These are phyloP conservation scores for Apodemus sylvaticus DNA, from an alignment of 2,113 vertebrate genomes.

Conservation along the genomic window DNA sequence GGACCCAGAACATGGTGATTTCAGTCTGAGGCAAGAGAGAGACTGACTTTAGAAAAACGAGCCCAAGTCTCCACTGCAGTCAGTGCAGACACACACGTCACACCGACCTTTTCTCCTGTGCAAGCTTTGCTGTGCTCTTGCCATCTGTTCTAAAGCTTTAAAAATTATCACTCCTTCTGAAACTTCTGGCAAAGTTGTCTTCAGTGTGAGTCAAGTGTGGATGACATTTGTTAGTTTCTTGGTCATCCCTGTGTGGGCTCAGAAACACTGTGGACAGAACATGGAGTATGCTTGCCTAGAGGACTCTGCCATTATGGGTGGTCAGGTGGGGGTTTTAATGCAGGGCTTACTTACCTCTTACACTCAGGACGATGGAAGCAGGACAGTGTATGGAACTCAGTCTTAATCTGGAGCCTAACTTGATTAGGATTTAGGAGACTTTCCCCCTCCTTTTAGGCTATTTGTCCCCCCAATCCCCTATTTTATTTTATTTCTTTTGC, in stretches of 20 bases:
- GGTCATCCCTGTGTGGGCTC: not conserved
- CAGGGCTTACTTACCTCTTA: not conserved
- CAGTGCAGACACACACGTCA: conserved; percentile 43
- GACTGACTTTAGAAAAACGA: conserved; percentile 52
- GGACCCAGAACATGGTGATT: conserved; percentile 67
- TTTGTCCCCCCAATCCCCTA: not conserved
- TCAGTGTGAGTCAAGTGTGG: not conserved
- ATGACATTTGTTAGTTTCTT: conserved; percentile 7
- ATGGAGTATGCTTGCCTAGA: not conserved
- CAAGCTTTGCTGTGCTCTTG: conserved; percentile 59
- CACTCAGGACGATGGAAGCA: not conserved
- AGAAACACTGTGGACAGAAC: not conserved
- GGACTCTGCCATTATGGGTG: not conserved
- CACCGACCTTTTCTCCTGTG: conserved; percentile 69
- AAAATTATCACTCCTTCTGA: conserved; percentile 41
- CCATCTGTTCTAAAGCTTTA: conserved; percentile 70
- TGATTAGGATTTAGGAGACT: not conserved
- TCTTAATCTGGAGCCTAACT: not conserved
- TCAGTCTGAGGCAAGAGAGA: conserved; percentile 58
- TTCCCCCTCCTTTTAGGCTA: not conserved
- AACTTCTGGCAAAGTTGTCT: conserved; percentile 61
- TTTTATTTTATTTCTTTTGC: not conserved
- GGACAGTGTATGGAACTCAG: not conserved
- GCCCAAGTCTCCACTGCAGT: conserved; percentile 36
- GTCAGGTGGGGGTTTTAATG: not conserved